Evolutionary conservation across 2,113 vertebrate species (phyloP), one percentile per base, ranked within the genome.

Genomic region (Daubentonia madagascariensis): DNA sequence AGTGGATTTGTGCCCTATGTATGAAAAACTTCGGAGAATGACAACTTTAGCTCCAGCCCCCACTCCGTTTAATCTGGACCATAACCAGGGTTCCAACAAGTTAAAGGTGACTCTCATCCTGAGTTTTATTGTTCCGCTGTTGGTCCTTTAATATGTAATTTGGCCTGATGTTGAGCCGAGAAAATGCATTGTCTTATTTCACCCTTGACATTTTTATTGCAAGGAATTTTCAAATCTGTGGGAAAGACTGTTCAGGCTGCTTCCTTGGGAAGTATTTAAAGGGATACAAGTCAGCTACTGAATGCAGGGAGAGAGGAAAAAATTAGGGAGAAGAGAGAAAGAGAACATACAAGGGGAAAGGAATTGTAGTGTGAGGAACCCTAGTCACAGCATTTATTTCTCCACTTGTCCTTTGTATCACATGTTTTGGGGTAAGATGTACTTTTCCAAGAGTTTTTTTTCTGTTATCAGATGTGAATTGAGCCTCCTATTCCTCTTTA

Each of bases 261-360:
- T 97, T 97, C 94, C 95, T 96, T 91, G 86, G 96, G 96, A 98
- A 97, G 84, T 50, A 68, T 72, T 98, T 92, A 40, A 65, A 85
- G 12, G 6, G 43, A 9, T 8, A 57, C 9, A 16, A 28, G 59
- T 90, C 61, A 85, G 67, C 97, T 96, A 94, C 94, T 9, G 84
- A 40, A 52, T 13, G 25, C 68, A 43, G 67, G 65, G 22, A 48
- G 0, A 11, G 45, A 40, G 48, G 48, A 11, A 5, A 59, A 13
- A 8, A 3, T 50, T 0, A 57, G 5, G n/a, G 22, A 7, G 50
- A 20, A 14, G 20, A 35, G 54, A 37, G 54, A 28, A 5, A 52
- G 57, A 63, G 13, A 25, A 13, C 1, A 13, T 10, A 40, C 1
- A 0, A 22, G 48, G 30, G 54, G 57, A n/a, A 37, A 37, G 68